Evolutionary conservation across 2,888 invertebrate species (phyloP), one percentile per base, ranked within the genome.

Genomic region (Perizoma affinitatum): DNA sequence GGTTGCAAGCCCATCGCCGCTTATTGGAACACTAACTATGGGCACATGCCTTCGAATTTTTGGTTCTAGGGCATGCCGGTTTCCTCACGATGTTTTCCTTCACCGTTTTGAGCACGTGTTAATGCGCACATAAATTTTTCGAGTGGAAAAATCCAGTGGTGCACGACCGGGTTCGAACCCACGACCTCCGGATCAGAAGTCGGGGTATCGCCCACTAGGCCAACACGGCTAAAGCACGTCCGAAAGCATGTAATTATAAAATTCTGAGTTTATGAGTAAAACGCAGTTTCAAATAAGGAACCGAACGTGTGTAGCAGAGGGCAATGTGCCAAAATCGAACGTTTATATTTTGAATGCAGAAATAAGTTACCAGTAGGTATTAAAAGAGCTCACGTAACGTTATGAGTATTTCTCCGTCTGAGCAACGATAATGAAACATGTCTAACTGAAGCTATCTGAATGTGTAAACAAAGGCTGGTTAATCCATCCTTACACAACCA

Each of bases 171-270:
- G n/a, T n/a, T n/a, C n/a, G n/a, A n/a, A n/a, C n/a, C n/a, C n/a
- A n/a, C n/a, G n/a, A n/a, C n/a, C n/a, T n/a, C n/a, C n/a, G n/a
- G n/a, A n/a, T n/a, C n/a, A n/a, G n/a, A n/a, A n/a, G n/a, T n/a
- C n/a, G n/a, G n/a, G n/a, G n/a, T n/a, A n/a, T n/a, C n/a, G n/a
- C n/a, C n/a, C n/a, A n/a, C n/a, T n/a, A n/a, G n/a, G n/a, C n/a
- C n/a, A n/a, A n/a, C n/a, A n/a, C n/a, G n/a, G n/a, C n/a, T n/a
- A 54, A 11, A 50, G 45, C 54, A 60, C 59, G 59, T 58, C 42
- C 52, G n/a, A 44, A 5, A 5, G 6, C 44, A 2, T 22, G 6
- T 22, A 11, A 10, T 44, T 44, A n/a, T 22, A 44, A 22, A 22
- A 11, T 44, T 44, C 22, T 22, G 22, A 22, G 0, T 22, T 44